A percentile compares a stretch with the other conserved stretches of the same genome.
These are phyloP conservation scores for Henicopernis longicauda DNA, from an alignment of 2,113 vertebrate genomes.

Conservation along the genomic window DNA sequence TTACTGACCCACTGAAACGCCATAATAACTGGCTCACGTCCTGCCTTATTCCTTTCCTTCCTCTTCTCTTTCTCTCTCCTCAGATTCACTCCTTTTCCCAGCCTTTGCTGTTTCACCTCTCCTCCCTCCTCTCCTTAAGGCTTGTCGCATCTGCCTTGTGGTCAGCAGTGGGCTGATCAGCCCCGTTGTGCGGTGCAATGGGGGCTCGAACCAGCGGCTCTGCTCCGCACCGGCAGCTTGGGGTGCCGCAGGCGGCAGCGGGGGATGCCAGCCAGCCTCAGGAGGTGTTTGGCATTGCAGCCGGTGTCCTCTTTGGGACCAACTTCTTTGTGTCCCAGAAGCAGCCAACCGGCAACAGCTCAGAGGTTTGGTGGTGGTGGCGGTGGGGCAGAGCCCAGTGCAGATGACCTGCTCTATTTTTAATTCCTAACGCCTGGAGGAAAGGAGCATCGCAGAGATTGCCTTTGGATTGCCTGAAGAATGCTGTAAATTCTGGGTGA, in stretches of 20 bases:
- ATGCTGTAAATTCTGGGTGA: background rate
- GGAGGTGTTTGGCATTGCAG: background rate
- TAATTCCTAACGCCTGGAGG: background rate
- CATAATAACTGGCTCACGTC: background rate
- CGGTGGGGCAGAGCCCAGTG: background rate
- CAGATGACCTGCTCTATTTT: background rate
- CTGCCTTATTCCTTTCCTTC: background rate
- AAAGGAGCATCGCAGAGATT: background rate
- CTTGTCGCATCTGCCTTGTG: background rate
- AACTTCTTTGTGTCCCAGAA: background rate
- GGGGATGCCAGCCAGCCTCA: background rate
- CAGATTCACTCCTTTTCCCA: background rate
- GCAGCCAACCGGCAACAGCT: background rate
- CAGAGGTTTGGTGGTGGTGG: background rate
- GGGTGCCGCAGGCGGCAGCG: fast-evolving
- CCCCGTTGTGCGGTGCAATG: background rate
- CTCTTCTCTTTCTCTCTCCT: background rate
- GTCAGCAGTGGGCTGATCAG: background rate
- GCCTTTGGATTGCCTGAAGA: background rate
- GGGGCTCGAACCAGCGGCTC: background rate
- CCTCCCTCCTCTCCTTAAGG: background rate
- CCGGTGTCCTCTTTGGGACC: fast-evolving
- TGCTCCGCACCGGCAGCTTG: fast-evolving
- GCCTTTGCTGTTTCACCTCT: background rate
- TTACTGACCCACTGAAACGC: background rate